Percentiles rank a stretch among this genome's conserved stretches.
Conservation (phyloP, 2,113 vertebrate genomes). For the Macrotis lagotis region DNA sequence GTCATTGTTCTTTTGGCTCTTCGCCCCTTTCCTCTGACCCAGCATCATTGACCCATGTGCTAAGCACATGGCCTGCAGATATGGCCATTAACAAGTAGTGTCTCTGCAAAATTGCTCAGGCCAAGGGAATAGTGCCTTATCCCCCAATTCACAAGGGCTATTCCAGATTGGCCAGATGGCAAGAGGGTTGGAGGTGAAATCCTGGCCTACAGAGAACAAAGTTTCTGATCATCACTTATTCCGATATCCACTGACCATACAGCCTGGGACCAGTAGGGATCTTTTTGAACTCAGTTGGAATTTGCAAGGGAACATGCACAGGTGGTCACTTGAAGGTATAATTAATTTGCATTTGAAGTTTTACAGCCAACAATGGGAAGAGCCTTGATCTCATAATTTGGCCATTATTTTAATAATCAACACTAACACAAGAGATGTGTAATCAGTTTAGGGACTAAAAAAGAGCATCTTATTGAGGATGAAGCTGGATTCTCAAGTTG, state of each 20-base stretch:
- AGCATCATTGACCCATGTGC: constrained; percentile 60
- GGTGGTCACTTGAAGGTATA: constrained; percentile 14
- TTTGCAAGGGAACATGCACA: not conserved
- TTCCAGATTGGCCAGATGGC: constrained; percentile 52
- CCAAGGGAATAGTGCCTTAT: constrained; percentile 9
- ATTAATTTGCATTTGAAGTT: constrained; percentile 42
- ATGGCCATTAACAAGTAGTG: constrained; percentile 36
- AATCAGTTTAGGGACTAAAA: not conserved
- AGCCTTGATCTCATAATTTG: not conserved
- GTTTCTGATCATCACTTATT: constrained; percentile 39
- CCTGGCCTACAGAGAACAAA: not conserved
- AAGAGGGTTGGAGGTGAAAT: constrained; percentile 41
- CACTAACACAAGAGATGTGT: not conserved
- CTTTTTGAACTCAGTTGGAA: not conserved
- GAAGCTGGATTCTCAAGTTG: not conserved
- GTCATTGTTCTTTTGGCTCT: constrained; percentile 76
- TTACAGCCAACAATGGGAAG: constrained; percentile 31
- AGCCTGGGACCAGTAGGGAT: not conserved
- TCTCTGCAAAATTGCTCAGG: constrained; percentile 10
- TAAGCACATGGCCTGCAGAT: constrained; percentile 29
- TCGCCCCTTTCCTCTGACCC: constrained; percentile 73
- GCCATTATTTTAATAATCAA: not conserved
- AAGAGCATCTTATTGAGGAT: not conserved
- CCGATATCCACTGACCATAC: constrained; percentile 49
- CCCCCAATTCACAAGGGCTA: not conserved